phyloP scores from a whole-genome alignment of 2,888 invertebrate genomes.

The Molanna angustata region DNA sequence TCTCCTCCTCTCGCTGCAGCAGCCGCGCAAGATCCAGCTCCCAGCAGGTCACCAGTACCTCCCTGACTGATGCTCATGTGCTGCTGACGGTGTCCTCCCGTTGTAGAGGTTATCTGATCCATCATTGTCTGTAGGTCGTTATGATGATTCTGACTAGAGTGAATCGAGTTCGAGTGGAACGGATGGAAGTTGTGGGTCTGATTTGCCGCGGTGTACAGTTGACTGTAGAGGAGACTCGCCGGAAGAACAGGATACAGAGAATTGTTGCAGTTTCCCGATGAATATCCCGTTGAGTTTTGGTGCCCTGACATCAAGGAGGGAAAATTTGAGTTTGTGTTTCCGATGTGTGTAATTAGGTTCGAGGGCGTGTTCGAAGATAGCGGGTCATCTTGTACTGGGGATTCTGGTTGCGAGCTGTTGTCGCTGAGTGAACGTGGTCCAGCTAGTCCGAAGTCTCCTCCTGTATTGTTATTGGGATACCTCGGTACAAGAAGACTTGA shows the following conservation, averaged over 20 bases:
- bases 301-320: constrained; percentile 61
- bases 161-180: constrained; percentile 63
- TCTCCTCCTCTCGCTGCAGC: constrained; percentile 59
- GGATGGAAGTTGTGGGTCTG: constrained; percentile 71
- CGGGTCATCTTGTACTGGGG: constrained; percentile 77
- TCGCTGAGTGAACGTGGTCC: constrained; percentile 78
- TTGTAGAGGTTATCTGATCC: constrained; percentile 71
- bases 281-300: constrained; percentile 57
- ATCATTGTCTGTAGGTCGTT: constrained; percentile 73
- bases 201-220: constrained; percentile 76
- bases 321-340: constrained; percentile 58
- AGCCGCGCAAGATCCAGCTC: constrained; percentile 56
- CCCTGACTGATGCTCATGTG: constrained; percentile 42
- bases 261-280: constrained; percentile 65
- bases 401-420: constrained; percentile 79
- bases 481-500: constrained; percentile 54
- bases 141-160: constrained; percentile 62
- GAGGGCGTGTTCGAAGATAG: constrained; percentile 62
- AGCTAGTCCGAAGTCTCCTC: constrained; percentile 63
- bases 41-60: constrained; percentile 46
- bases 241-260: constrained; percentile 76
- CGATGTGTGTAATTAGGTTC: constrained; percentile 56
- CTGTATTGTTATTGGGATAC: constrained; percentile 60
- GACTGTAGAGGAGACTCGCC: constrained; percentile 78
- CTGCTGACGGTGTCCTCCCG: constrained; percentile 52